Base-by-base conservation (phyloP, 2,888 invertebrate genomes). In the Syrphus vitripennis region DNA sequence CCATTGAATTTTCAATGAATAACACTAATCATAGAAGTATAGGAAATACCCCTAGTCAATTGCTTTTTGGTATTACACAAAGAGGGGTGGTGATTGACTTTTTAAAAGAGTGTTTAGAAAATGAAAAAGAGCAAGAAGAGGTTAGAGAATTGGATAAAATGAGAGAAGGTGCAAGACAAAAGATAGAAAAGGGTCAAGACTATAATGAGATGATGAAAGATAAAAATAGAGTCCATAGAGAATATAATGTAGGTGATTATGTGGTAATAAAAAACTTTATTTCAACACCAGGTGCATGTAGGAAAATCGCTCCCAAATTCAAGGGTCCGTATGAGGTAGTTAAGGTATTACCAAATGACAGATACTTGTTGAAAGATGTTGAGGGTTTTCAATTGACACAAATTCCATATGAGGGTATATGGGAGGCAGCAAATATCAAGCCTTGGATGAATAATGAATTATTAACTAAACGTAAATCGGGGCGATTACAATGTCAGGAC, bases 251-350 rank as follows among this genome's bases (percentile, higher is more conserved):
- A 48, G 89, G 88, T 7, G 88, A 89, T 59, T 87, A 88, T 29
- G 89, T 89, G 3, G 87, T 88, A 86, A 87, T 89, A 10, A 69
- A 77, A 40, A 89, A 90, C 69, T 75, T 86, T 21, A 88, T 88
- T 40, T 87, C 82, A 26, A 83, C 87, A 3, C 65, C 72, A 5
- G 88, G 88, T 3, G 78, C 57, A n/a, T 88, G 88, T 77, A 89
- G 88, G 57, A 89, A 89, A 81, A 74, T 89, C 5, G 87, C 88
- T 12, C 88, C 88, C 4, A 89, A 88, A 88, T 76, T 48, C 31
- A 81, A 81, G 19, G 70, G 75, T 3, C 75, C 70, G 9, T 80
- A 80, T 16, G 34, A 42, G 57, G 42, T 79, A 45, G 16, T 14
- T 9, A 79, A 79, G 24, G 48, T 74, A 4, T 24, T 75, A 10